Base-by-base conservation (phyloP, 2,888 invertebrate genomes). In the Trissolcus brochymenae region DNA sequence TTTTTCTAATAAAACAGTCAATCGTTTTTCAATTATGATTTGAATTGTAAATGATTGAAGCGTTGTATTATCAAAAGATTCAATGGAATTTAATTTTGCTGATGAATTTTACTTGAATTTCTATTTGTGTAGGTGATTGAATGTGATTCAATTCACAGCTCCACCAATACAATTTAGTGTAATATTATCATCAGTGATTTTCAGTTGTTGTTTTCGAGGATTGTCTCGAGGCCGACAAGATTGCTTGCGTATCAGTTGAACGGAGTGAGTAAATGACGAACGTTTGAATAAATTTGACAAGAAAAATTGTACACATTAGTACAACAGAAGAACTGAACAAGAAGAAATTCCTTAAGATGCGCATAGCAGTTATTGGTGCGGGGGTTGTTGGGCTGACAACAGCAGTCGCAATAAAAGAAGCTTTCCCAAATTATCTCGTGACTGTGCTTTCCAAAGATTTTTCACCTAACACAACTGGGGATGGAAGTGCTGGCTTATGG, bases 401-500 rank as follows among this genome's bases (percentile, higher is more conserved):
- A 81, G 95, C 94, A 4, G 87, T 94, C 0, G 91, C 91, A 84
- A 91, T 95, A 49, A 92, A 93, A 84, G 91, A 93, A 82, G 90
- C 90, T 80, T 91, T 91, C 79, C 91, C 91, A 19, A 79, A 88
- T 66, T 85, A 83, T 55, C 83, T 92, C 84, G 92, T 95, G 6
- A 93, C 92, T 6, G 84, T 95, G 43, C 90, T 94, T 70, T 91
- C 94, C 0, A 92, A 93, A n/a, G 89, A 91, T 19, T 92, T 94
- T 76, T 91, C 93, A 14, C 95, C 95, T 0, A 87, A 93, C 68
- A 95, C 95, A 0, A 95, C 95, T 0, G 94, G 94, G 0, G 95
- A 95, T 86, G 93, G 94, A 0, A 93, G 94, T 1, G 95, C 95
- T 0, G 95, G 95, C 0, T 87, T 95, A 6, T 95, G 95, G 94